Base-by-base conservation (phyloP, 2,888 invertebrate genomes). In the Neoscelio sp. region DNA sequence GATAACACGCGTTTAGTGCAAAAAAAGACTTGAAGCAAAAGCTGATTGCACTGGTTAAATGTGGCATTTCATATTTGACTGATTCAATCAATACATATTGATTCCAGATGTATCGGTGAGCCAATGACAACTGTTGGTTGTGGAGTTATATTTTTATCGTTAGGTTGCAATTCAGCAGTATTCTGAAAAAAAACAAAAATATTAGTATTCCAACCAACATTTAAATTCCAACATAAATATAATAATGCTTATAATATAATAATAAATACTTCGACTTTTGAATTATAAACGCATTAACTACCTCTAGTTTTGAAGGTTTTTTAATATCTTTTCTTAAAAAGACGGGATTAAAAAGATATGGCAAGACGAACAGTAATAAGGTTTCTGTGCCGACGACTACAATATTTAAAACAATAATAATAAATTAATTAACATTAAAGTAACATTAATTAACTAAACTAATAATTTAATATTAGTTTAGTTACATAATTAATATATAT, bases 21-120 rank as follows among this genome's bases (percentile, higher is more conserved):
- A 56, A 76, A 30, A 71, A 65, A 0, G 64, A 10, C 23, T 77
- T 20, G 30, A 77, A 77, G 46, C 76, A 77, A 12, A 62, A 54
- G 17, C 12, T 42, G 1, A 77, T 56, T 8, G 76, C 76, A 2
- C 5, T 40, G n/a, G 15, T 13, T 35, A 77, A 30, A 46, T 42
- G 6, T 6, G n/a, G 7, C 38, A 64, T 44, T 18, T 54, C 20
- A 26, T 64, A 77, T 12, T 28, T 70, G 7, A 52, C 17, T 3
- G 26, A 20, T 6, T 64, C n/a, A 17, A 76, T 64, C 13, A 20
- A 15, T 15, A 76, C 68, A 10, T 70, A 46, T 20, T 3, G 44
- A 10, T 40, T 67, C n/a, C 4, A 70, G 4, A 1, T 44, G 2
- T 6, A n/a, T 3, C 3, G 56, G 48, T 15, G 8, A 7, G 2